phyloP scores from a whole-genome alignment of 2,888 invertebrate species.

The Ischnus inquisitorius region DNA sequence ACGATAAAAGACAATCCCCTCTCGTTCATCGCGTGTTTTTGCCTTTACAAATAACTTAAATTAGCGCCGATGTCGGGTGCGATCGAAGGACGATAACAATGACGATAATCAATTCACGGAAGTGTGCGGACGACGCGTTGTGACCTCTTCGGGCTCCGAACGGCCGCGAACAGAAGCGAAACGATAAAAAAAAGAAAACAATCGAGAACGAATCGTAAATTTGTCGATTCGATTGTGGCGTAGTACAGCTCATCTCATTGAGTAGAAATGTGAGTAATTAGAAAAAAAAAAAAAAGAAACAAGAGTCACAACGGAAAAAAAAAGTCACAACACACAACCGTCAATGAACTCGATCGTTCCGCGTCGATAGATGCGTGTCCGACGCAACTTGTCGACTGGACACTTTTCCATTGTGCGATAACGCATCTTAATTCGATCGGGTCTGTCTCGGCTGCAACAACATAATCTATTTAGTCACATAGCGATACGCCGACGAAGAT shows the following conservation, averaged over 20 bases:
- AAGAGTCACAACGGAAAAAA: background rate
- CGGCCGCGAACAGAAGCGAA: too few relatives aligned
- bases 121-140: background rate
- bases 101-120: background rate
- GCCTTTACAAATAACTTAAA: constrained; percentile 2
- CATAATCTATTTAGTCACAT: constrained; percentile 23
- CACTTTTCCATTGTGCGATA: constrained; percentile 36
- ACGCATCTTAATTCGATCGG: constrained; percentile 24
- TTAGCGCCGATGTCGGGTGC: background rate
- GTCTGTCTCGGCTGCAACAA: constrained; percentile 3
- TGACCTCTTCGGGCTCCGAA: background rate
- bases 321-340: constrained; percentile 10
- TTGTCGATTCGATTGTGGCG: constrained; percentile 3
- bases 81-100: background rate
- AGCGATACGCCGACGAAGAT: background rate
- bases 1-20: background rate
- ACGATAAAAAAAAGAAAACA: background rate
- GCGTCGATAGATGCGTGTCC: background rate
- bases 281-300: background rate
- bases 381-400: constrained; percentile 4
- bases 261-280: background rate
- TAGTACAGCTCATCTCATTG: background rate
- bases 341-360: constrained; percentile 15
- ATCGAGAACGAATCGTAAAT: background rate
- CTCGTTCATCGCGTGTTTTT: background rate